Evolutionary conservation across 2,113 vertebrate species (phyloP), one percentile per base, ranked within the genome.

Genomic region (Cynoglossus semilaevis): DNA sequence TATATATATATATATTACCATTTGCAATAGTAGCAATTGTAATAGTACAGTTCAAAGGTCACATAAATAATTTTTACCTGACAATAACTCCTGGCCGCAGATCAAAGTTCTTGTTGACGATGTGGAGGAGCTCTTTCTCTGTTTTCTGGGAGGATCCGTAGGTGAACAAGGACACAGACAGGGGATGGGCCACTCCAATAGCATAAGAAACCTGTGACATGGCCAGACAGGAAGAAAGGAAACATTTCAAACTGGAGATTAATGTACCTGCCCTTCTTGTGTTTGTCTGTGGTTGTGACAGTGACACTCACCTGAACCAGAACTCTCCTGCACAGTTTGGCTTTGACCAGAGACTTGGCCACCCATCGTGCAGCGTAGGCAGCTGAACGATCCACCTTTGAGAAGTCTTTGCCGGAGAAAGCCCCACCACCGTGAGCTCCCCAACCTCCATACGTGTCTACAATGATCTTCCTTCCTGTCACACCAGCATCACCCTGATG

Each of bases 371-470:
- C 95, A 0, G 96, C 96, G 0, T 99, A 99, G 0, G 96, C 96
- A 1, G 96, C 96, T 0, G 96, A 99, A 17, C 96, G 91, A 68
- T 98, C 96, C 60, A 98, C 96, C 72, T 98, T 98, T 1, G 95
- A 96, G 72, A 93, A 98, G 82, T 98, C 96, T 62, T 98, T 98
- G 9, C 96, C 96, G 0, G 96, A 98, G 87, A 98, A 98, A 36
- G 96, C 96, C 0, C 96, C 96, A 0, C 96, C 96, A 0, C 96
- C 96, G 0, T 98, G 96, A 18, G 96, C 96, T 0, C 96, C 96
- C 96, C 96, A 98, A 48, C 96, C 96, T 0, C 96, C 96, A 0
- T 98, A 98, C 0, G 96, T 98, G 76, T 98, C 96, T 44, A 98
- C 96, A 4, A 98, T 98, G 79, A 98, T 98, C 87, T 98, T 98